Evolutionary conservation across 2,113 vertebrate genomes (phyloP).

Genomic region (Oostethus manadensis): DNA sequence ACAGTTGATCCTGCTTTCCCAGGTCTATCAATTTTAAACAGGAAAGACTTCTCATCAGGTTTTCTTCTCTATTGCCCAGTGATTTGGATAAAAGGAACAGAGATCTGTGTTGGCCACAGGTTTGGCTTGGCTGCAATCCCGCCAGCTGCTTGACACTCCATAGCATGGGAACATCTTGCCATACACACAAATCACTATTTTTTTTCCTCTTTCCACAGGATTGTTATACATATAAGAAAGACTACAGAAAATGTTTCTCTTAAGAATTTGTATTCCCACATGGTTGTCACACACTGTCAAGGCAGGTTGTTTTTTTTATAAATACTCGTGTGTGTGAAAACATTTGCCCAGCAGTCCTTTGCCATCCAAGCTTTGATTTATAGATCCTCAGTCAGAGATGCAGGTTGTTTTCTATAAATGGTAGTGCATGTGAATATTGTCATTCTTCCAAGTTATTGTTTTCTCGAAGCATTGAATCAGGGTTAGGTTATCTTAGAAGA

Average conservation of each 20-base stretch:
- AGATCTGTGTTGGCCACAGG: slow-evolving; percentile 55
- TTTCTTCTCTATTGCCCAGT: slow-evolving; percentile 34
- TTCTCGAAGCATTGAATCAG: too few relatives aligned
- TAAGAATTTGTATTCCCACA: slow-evolving; percentile 28
- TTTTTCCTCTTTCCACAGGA: slow-evolving; percentile 33
- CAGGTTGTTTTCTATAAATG: slow-evolving; percentile 24
- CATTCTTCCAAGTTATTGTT: too few relatives aligned
- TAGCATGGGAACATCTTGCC: slow-evolving; percentile 80
- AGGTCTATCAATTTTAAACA: slow-evolving; percentile 48
- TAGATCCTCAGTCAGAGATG: slow-evolving; percentile 19
- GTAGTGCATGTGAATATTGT: slow-evolving; percentile 4
- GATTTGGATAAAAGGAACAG: slow-evolving; percentile 70
- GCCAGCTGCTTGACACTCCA: slow-evolving; percentile 69
- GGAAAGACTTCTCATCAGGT: slow-evolving; percentile 54
- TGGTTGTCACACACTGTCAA: slow-evolving; percentile 20
- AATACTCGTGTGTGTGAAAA: slow-evolving; percentile 8
- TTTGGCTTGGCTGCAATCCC: slow-evolving; percentile 62
- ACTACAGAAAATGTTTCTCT: slow-evolving; percentile 25
- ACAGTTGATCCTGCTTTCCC: slow-evolving; percentile 24
- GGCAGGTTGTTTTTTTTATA: slow-evolving; percentile 28
- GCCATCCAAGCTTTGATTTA: slow-evolving; percentile 39
- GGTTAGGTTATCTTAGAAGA: too few relatives aligned
- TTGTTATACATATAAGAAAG: slow-evolving; percentile 26
- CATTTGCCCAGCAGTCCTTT: slow-evolving; percentile 5
- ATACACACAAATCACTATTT: slow-evolving; percentile 20